A percentile compares a stretch with the other conserved stretches of the same genome.
phyloP scores from a whole-genome alignment of 2,888 invertebrate species.

The Sylvicola cinctus region DNA sequence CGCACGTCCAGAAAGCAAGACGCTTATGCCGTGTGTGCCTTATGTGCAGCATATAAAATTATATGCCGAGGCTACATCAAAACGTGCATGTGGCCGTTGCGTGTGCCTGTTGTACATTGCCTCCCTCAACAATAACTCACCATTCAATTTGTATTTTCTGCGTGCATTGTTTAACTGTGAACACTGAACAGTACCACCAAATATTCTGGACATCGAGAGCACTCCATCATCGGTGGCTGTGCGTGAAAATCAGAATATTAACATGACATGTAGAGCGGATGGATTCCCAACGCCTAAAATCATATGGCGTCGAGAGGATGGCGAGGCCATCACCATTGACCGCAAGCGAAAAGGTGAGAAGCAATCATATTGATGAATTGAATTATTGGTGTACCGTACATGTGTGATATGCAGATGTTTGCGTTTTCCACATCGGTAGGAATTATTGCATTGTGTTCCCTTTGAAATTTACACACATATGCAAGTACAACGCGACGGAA shows the following conservation, averaged over 20 bases:
- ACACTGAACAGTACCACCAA: constrained; percentile 57
- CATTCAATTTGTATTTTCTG: too few relatives aligned
- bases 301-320: constrained; percentile 84
- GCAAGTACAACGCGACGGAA: too few relatives aligned
- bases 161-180: background rate
- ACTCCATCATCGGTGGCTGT: constrained; percentile 83
- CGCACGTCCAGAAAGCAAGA: background rate
- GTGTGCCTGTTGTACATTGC: too few relatives aligned
- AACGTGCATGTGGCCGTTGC: too few relatives aligned
- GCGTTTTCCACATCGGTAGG: too few relatives aligned
- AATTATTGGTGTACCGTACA: too few relatives aligned
- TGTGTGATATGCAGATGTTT: too few relatives aligned
- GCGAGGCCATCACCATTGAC: constrained; percentile 66
- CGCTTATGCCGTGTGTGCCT: background rate
- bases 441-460: too few relatives aligned
- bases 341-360: constrained; percentile 65
- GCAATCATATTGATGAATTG: constrained; percentile 6
- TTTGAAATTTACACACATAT: too few relatives aligned
- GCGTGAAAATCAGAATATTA: constrained; percentile 84
- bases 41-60: background rate
- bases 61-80: too few relatives aligned
- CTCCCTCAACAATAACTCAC: too few relatives aligned
- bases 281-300: constrained; percentile 83
- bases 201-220: constrained; percentile 76
- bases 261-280: constrained; percentile 74